These are phyloP conservation scores for Tetragonula clypearis DNA, from an alignment of 1,140 invertebrate genomes.

Conservation along the genomic window DNA sequence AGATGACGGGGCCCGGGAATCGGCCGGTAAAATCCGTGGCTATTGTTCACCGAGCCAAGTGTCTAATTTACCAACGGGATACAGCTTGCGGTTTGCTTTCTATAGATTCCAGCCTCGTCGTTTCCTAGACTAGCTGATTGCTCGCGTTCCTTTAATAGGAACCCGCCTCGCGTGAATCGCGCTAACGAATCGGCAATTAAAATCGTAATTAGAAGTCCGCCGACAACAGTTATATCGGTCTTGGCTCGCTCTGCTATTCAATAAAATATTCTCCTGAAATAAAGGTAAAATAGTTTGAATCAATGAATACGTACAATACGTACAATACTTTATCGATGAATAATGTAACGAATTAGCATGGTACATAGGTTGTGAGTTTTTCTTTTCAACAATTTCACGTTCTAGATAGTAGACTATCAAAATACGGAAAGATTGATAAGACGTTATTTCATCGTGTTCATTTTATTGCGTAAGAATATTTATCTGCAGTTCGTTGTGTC, in stretches of 20 bases:
- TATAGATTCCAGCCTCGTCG: background rate
- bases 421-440: too few species aligned
- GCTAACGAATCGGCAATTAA: background rate
- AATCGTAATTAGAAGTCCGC: background rate
- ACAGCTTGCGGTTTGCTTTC: background rate
- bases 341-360: too few species aligned
- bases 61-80: background rate
- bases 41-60: constrained; percentile 17
- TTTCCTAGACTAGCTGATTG: background rate
- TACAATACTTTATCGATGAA: too few species aligned
- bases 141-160: background rate
- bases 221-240: too few species aligned
- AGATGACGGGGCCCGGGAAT: background rate
- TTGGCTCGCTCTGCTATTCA: background rate
- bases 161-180: background rate
- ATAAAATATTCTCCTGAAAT: background rate
- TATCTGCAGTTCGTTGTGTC: too few species aligned
- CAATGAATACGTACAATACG: too few species aligned
- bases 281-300: background rate
- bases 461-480: too few species aligned
- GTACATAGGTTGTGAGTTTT: too few species aligned
- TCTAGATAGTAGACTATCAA: too few species aligned
- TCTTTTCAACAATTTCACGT: too few species aligned
- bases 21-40: background rate
- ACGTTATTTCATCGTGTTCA: too few species aligned